These are phyloP conservation scores for Scaptomyza polygonia DNA, from an alignment of 2,888 invertebrate species.

Conservation along the genomic window DNA sequence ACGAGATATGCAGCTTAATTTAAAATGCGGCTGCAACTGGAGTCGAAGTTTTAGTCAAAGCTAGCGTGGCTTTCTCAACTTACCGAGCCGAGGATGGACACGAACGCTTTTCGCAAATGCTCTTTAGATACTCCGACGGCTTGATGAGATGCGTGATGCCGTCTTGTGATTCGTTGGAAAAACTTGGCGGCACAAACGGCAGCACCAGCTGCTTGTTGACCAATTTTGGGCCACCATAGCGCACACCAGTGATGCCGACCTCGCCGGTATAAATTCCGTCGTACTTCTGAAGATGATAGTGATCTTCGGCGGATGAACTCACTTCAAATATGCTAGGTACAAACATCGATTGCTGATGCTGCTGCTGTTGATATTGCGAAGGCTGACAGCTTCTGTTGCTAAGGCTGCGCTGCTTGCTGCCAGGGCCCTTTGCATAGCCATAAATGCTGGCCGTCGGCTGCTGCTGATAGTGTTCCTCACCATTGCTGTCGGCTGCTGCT, in stretches of 20 bases:
- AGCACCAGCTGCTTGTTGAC: slow-evolving; percentile 93
- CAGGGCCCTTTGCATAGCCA: slow-evolving; percentile 57
- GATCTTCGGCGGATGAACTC: slow-evolving; percentile 80
- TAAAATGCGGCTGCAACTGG: slow-evolving; percentile 24
- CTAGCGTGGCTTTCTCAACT: slow-evolving; percentile 60
- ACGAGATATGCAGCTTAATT: slow-evolving; percentile 66
- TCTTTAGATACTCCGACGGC: slow-evolving; percentile 95
- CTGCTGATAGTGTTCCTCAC: slow-evolving; percentile 42
- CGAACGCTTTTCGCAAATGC: slow-evolving; percentile 88
- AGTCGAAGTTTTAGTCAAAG: slow-evolving; percentile 11
- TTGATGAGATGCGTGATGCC: slow-evolving; percentile 94
- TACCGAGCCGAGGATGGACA: slow-evolving; percentile 85
- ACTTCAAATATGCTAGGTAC: slow-evolving; percentile 61
- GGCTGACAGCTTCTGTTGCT: slow-evolving; percentile 49
- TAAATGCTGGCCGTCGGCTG: slow-evolving; percentile 45
- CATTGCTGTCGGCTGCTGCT: slow-evolving; percentile 21
- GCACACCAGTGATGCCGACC: slow-evolving; percentile 51
- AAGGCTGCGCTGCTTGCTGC: slow-evolving; percentile 53
- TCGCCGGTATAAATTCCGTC: slow-evolving; percentile 62
- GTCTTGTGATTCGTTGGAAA: slow-evolving; percentile 88
- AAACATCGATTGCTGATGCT: slow-evolving; percentile 72
- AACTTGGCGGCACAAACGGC: slow-evolving; percentile 96
- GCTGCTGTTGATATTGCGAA: slow-evolving; percentile 53
- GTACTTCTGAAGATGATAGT: slow-evolving; percentile 82
- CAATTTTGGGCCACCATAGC: slow-evolving; percentile 86